These are phyloP conservation scores for Eupithecia exiguata DNA, from an alignment of 2,888 invertebrate species.

Conservation along the genomic window DNA sequence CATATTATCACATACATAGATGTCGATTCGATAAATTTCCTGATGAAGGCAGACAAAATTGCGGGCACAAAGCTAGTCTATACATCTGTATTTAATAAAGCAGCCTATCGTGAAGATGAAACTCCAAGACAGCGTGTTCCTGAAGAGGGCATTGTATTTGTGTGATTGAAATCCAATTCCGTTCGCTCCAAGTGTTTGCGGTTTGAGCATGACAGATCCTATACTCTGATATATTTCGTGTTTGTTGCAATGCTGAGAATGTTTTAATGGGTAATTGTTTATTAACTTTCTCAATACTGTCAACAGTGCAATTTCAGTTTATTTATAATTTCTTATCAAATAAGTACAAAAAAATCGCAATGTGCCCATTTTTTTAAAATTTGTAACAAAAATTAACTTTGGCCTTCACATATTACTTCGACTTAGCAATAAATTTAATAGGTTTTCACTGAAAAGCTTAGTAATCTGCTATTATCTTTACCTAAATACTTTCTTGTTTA, in stretches of 20 bases:
- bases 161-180: constrained; percentile 25
- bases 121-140: background rate
- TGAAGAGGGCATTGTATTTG: constrained; percentile 19
- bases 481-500: constrained; percentile 7
- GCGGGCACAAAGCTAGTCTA: background rate
- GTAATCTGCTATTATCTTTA: background rate
- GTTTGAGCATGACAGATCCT: constrained; percentile 16
- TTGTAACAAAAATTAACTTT: background rate
- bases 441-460: background rate
- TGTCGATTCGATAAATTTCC: background rate
- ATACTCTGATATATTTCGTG: constrained; percentile 1
- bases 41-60: background rate
- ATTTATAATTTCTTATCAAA: background rate
- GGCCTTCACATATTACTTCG: background rate
- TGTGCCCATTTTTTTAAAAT: too few relatives aligned
- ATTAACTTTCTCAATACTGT: background rate
- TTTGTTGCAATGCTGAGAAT: background rate
- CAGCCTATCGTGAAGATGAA: constrained; percentile 3
- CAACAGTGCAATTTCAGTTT: background rate
- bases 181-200: constrained; percentile 16
- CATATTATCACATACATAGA: background rate
- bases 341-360: too few relatives aligned
- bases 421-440: background rate
- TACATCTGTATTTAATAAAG: background rate
- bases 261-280: background rate